These are phyloP conservation scores for Nemapogon koenigi DNA, from an alignment of 2,888 invertebrate genomes.

Conservation along the genomic window DNA sequence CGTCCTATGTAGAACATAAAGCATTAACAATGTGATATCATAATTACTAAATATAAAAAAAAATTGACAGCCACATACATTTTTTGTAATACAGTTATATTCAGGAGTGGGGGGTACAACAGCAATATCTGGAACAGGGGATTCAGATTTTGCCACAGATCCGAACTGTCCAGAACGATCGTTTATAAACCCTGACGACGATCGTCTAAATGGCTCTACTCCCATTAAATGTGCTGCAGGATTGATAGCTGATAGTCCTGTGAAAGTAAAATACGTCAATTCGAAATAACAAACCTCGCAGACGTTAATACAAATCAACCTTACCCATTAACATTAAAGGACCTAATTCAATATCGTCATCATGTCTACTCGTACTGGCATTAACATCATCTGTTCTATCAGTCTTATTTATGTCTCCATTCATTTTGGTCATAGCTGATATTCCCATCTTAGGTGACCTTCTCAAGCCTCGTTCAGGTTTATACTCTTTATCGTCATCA, in stretches of 20 bases:
- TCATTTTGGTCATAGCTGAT: slow-evolving; percentile 55
- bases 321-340: slow-evolving; percentile 72
- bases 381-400: slow-evolving; percentile 41
- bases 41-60: slow-evolving; percentile 1
- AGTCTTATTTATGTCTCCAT: slow-evolving; percentile 55
- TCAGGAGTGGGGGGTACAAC: slow-evolving; percentile 80
- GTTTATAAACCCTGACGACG: slow-evolving; percentile 31
- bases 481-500: slow-evolving; percentile 42
- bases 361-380: slow-evolving; percentile 30
- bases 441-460: slow-evolving; percentile 55
- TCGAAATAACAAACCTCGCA: no score
- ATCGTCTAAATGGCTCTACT: slow-evolving; percentile 62
- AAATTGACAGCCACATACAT: slow-evolving; percentile 37
- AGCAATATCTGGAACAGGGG: slow-evolving; percentile 72
- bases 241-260: slow-evolving; percentile 62
- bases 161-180: slow-evolving; percentile 55
- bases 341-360: slow-evolving; percentile 68
- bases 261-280: background rate
- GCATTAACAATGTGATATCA: slow-evolving; percentile 9
- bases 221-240: slow-evolving; percentile 67
- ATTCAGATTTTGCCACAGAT: slow-evolving; percentile 38
- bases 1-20: slow-evolving; percentile 31
- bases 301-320: slow-evolving; percentile 2
- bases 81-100: slow-evolving; percentile 46
- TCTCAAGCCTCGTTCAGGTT: slow-evolving; percentile 45